Evolutionary conservation across 1,140 invertebrate species (phyloP).

Genomic region (Danaus melanippus): DNA sequence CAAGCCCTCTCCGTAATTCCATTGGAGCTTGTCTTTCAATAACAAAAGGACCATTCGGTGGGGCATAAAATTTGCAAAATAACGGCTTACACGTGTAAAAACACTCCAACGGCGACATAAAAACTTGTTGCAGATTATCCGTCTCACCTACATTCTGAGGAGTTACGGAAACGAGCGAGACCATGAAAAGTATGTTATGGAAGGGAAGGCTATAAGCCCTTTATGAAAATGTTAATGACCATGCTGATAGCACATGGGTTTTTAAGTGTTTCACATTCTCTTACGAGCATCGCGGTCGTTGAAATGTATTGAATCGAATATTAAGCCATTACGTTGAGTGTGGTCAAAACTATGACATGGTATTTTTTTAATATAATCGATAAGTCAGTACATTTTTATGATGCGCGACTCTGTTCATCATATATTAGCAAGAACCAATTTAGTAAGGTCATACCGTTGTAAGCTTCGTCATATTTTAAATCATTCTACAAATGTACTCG

Average conservation of each 20-base stretch:
- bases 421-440: too few species aligned
- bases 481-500: too few species aligned
- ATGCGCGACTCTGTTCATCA: too few species aligned
- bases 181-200: slow-evolving; percentile 55
- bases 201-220: slow-evolving; percentile 54
- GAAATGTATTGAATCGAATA: slow-evolving; percentile 19
- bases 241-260: slow-evolving; percentile 34
- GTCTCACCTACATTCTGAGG: slow-evolving; percentile 31
- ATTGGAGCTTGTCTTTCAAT: slow-evolving; percentile 12
- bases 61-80: slow-evolving; percentile 25
- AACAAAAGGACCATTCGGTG: slow-evolving; percentile 18
- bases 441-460: too few species aligned
- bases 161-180: slow-evolving; percentile 41
- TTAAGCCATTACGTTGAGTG: slow-evolving; percentile 17
- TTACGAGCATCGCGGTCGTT: slow-evolving; percentile 10
- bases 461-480: too few species aligned
- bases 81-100: slow-evolving; percentile 27
- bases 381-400: too few species aligned
- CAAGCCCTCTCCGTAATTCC: too few species aligned
- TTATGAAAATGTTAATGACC: slow-evolving; percentile 64
- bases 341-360: not conserved
- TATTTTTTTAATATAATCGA: not conserved
- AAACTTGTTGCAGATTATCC: slow-evolving; percentile 36
- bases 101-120: slow-evolving; percentile 27
- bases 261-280: slow-evolving; percentile 38